A percentile compares a stretch with the other conserved stretches of the same genome.
Conservation (phyloP, 2,113 vertebrate genomes). For the Paracanthobrama guichenoti region DNA sequence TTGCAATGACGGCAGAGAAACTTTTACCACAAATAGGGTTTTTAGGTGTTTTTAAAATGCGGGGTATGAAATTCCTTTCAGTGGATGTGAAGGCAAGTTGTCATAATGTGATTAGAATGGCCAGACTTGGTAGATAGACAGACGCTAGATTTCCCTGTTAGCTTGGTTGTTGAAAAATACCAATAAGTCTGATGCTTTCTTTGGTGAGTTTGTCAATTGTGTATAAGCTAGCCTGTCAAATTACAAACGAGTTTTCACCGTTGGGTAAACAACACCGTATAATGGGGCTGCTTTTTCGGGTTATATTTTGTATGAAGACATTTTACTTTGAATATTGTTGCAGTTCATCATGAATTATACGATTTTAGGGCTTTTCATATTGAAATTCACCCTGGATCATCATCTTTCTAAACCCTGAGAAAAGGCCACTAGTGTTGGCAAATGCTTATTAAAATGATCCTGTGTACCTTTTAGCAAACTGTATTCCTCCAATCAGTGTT, state of each 20-base stretch:
- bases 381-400: not conserved
- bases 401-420: not conserved
- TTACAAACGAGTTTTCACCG: not conserved
- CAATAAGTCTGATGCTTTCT: not conserved
- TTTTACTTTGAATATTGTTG: not conserved
- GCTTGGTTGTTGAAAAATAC: not conserved
- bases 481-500: slow-evolving; percentile 11
- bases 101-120: not conserved
- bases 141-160: not conserved
- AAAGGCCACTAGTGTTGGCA: not conserved
- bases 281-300: not conserved
- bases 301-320: not conserved
- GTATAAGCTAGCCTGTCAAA: not conserved
- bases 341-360: not conserved
- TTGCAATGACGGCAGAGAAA: slow-evolving; percentile 8
- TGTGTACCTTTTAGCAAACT: not conserved
- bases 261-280: not conserved
- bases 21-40: slow-evolving; percentile 10
- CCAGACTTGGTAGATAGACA: not conserved
- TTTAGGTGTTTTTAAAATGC: not conserved
- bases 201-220: not conserved
- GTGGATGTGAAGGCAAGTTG: not conserved
- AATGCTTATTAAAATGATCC: not conserved
- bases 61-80: not conserved
- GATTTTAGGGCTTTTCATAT: not conserved